Percentiles rank a stretch among this genome's conserved stretches.
Conservation (phyloP, 2,113 vertebrate genomes). For the Malaclemys terrapin region DNA sequence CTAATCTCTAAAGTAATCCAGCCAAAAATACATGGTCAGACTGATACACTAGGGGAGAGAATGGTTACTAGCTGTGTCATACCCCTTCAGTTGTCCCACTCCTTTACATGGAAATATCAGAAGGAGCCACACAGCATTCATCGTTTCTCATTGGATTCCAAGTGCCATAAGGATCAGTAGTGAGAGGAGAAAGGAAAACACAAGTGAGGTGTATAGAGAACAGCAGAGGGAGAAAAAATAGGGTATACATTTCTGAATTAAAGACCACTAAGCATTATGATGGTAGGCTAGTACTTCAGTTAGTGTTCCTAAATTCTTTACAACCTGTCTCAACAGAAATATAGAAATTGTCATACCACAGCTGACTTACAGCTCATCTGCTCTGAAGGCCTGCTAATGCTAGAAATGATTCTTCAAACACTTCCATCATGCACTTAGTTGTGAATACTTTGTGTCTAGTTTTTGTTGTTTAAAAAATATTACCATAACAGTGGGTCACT, state of each 20-base stretch:
- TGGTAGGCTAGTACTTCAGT: slow-evolving; percentile 20
- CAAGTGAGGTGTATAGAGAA: slow-evolving; percentile 19
- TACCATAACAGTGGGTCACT: not conserved
- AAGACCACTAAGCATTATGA: not conserved
- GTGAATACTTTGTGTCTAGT: not conserved
- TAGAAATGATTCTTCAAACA: not conserved
- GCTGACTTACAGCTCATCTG: not conserved
- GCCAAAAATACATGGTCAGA: not conserved
- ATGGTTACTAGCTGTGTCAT: not conserved
- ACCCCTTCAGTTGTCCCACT: slow-evolving; percentile 8
- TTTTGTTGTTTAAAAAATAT: not conserved
- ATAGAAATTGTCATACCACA: rapidly evolving
- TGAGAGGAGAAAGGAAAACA: slow-evolving; percentile 1
- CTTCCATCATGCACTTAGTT: rapidly evolving
- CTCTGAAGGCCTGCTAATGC: not conserved
- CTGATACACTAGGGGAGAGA: not conserved
- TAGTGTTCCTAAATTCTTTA: not conserved
- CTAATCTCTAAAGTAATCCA: not conserved
- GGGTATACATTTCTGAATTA: not conserved
- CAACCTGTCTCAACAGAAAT: not conserved
- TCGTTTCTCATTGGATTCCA: not conserved
- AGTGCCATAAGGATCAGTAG: not conserved
- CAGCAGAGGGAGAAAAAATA: not conserved
- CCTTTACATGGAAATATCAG: not conserved
- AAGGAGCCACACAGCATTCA: not conserved